A percentile compares a stretch with the other conserved stretches of the same genome.
Conservation (phyloP, 2,797 vertebrate genomes). For the Epinephelus awoara region DNA sequence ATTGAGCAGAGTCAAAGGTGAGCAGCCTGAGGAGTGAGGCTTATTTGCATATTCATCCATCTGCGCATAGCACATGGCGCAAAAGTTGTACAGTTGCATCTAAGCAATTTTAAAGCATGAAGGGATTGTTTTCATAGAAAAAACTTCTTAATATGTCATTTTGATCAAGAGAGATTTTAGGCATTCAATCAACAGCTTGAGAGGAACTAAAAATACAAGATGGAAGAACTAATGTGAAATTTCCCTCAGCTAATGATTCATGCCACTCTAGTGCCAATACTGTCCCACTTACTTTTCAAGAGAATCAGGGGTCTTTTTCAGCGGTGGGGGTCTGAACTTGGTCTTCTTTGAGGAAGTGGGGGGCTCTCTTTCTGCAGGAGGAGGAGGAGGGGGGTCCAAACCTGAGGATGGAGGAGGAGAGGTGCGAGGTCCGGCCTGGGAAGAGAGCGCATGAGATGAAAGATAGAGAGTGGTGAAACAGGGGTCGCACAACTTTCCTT, state of each 20-base stretch:
- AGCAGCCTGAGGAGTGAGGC: too few relatives aligned
- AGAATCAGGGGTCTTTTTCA: slow-evolving; percentile 92
- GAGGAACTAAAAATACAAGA: too few relatives aligned
- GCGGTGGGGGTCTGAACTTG: slow-evolving; percentile 92
- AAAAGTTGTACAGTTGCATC: too few relatives aligned
- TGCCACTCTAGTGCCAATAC: accelerated
- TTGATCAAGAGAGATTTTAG: too few relatives aligned
- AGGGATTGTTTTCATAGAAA: too few relatives aligned
- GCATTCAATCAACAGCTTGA: too few relatives aligned
- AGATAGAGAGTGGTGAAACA: background rate
- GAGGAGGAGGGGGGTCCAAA: slow-evolving; percentile 79
- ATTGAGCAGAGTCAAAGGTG: too few relatives aligned
- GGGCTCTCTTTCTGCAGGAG: slow-evolving; percentile 81
- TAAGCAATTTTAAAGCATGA: too few relatives aligned
- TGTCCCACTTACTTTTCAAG: slow-evolving; percentile 90
- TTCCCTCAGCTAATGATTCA: background rate
- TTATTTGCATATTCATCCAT: too few relatives aligned
- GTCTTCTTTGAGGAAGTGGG: slow-evolving; percentile 86
- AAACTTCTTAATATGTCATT: too few relatives aligned
- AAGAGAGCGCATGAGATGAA: background rate
- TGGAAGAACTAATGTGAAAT: too few relatives aligned
- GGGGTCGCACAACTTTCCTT: background rate
- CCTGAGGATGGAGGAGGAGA: slow-evolving; percentile 71
- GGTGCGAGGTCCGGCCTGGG: slow-evolving; percentile 80
- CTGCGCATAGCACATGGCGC: too few relatives aligned